Evolutionary conservation across 2,888 invertebrate species (phyloP).

Genomic region (Scaptomyza parva): DNA sequence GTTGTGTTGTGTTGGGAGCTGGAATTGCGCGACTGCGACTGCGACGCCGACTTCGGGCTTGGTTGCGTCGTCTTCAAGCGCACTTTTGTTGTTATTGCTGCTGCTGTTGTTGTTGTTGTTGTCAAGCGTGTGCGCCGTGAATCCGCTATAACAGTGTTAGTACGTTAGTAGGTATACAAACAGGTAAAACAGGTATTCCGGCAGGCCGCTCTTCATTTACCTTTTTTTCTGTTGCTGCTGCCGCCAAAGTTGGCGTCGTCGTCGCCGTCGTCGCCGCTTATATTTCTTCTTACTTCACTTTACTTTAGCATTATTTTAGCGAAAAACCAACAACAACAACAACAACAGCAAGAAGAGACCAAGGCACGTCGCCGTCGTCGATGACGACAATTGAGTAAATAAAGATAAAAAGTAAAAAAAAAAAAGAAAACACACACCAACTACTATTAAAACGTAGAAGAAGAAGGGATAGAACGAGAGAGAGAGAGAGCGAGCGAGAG

Average conservation of each 20-base stretch:
- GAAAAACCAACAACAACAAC: constrained; percentile 45
- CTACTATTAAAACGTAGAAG: background rate
- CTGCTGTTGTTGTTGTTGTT: constrained; percentile 53
- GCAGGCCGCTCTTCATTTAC: constrained; percentile 72
- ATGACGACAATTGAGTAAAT: constrained; percentile 77
- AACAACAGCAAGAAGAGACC: constrained; percentile 30
- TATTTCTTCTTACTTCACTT: constrained; percentile 71
- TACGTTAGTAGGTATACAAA: constrained; percentile 85
- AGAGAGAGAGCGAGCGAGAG: constrained; percentile 18
- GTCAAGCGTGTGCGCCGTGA: constrained; percentile 74
- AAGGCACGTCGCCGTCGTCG: constrained; percentile 54
- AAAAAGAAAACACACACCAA: constrained; percentile 6
- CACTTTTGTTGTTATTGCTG: constrained; percentile 45
- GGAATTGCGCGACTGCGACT: background rate
- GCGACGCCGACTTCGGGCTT: constrained; percentile 24
- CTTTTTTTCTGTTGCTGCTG: constrained; percentile 34
- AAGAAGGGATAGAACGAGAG: background rate
- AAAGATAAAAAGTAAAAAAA: constrained; percentile 68
- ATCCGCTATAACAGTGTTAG: constrained; percentile 85
- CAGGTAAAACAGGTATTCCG: constrained; percentile 85
- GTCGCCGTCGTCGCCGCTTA: constrained; percentile 39
- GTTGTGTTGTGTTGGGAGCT: constrained; percentile 13
- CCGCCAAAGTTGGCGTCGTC: constrained; percentile 11
- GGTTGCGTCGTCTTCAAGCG: constrained; percentile 56
- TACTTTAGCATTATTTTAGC: constrained; percentile 79